Percentiles rank a stretch among this genome's conserved stretches.
Evolutionary conservation across 2,888 invertebrate species (phyloP).

Genomic region (Diaphora mendica): DNA sequence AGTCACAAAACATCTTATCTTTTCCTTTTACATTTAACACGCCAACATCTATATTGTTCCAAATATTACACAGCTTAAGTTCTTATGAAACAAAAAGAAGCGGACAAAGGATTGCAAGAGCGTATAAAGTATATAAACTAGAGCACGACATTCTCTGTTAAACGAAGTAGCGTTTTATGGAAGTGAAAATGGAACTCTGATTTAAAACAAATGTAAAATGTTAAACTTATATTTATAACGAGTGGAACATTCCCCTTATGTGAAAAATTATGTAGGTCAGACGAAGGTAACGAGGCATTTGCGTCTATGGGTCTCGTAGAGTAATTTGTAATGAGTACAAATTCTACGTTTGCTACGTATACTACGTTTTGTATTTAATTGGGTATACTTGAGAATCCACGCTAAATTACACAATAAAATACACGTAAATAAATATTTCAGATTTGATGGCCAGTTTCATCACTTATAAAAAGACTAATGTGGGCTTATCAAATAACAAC

Average conservation of each 20-base stretch:
- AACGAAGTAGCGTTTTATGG: background rate
- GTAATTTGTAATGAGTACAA: too few species aligned
- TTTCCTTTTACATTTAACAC: background rate
- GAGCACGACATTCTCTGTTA: conserved; percentile 5
- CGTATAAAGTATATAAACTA: conserved; percentile 4
- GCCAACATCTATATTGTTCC: background rate
- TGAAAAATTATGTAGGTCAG: conserved; percentile 6
- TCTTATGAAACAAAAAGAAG: background rate
- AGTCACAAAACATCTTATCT: background rate
- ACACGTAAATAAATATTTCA: background rate
- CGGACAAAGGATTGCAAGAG: background rate
- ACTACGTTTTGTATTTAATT: background rate
- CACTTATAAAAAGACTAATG: too few species aligned
- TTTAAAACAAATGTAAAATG: conserved; percentile 2
- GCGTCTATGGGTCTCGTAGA: background rate
- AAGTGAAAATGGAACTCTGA: background rate
- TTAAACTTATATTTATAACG: background rate
- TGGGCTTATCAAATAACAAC: too few species aligned
- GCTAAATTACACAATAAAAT: background rate
- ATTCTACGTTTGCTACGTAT: background rate
- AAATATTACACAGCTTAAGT: background rate
- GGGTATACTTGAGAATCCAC: background rate
- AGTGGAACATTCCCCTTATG: background rate
- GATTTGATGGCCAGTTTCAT: too few species aligned
- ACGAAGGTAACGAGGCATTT: conserved; percentile 4